phyloP scores from a whole-genome alignment of 2,113 vertebrate genomes.

The Sander vitreus region DNA sequence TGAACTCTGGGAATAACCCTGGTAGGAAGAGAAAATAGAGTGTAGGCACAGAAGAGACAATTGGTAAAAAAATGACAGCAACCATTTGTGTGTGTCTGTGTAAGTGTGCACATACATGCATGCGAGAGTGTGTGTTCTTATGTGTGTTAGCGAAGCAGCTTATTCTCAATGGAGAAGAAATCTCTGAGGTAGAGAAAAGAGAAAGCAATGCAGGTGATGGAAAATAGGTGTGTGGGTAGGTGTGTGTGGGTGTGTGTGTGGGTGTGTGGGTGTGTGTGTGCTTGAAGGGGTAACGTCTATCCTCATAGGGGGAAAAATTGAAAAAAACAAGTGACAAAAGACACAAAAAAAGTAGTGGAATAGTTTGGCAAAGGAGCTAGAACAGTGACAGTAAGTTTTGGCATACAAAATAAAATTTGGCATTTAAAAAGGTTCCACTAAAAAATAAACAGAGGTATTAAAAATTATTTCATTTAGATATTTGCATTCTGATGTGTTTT shows the following conservation, averaged over 20 bases:
- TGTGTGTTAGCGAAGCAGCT: slow-evolving; percentile 10
- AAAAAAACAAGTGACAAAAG: neutral
- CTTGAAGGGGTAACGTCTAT: neutral
- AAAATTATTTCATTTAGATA: too few species aligned
- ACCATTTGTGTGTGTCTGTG: neutral
- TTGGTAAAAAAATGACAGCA: slow-evolving; percentile 24
- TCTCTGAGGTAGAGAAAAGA: slow-evolving; percentile 15
- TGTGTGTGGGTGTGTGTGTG: neutral
- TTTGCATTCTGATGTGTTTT: too few species aligned
- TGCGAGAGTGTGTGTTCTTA: neutral
- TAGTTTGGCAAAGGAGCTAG: neutral
- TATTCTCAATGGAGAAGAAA: slow-evolving; percentile 20
- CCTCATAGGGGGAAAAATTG: neutral
- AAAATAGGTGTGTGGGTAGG: neutral
- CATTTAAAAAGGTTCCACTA: too few species aligned
- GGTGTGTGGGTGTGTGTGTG: slow-evolving; percentile 1
- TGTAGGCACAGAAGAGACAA: neutral
- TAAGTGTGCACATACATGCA: neutral
- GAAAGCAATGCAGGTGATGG: slow-evolving; percentile 19
- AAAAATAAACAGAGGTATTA: too few species aligned
- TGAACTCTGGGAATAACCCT: slow-evolving; percentile 25
- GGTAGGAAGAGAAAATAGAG: slow-evolving; percentile 14
- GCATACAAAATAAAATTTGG: too few species aligned
- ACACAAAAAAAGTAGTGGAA: neutral
- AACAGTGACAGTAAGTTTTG: too few species aligned